These are phyloP conservation scores for Homalodisca vitripennis DNA, from an alignment of 1,140 invertebrate species.

Conservation along the genomic window DNA sequence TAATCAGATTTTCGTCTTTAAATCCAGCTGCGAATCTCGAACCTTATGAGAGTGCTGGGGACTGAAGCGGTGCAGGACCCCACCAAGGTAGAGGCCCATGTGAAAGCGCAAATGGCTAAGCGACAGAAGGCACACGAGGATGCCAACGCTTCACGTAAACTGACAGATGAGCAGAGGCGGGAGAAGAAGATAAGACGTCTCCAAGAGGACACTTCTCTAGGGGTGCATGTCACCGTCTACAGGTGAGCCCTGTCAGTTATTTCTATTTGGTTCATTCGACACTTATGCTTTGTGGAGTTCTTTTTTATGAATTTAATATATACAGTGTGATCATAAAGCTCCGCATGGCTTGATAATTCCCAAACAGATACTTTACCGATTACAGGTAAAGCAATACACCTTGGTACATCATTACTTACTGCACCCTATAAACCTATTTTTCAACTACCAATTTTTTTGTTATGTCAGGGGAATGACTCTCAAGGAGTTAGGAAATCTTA, in stretches of 20 bases:
- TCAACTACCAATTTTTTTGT: no score
- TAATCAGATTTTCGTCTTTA: conserved; percentile 31
- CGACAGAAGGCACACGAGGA: conserved; percentile 94
- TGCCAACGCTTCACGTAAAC: conserved; percentile 89
- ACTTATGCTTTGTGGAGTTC: background rate
- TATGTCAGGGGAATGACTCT: no score
- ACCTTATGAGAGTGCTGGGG: conserved; percentile 97
- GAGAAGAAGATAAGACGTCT: conserved; percentile 94
- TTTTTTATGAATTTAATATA: background rate
- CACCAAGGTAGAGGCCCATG: conserved; percentile 98
- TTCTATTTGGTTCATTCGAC: no score
- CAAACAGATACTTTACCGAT: no score
- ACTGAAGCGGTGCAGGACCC: conserved; percentile 98
- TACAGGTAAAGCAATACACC: no score
- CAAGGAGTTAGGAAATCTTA: no score
- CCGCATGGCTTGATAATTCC: no score
- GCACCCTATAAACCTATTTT: no score
- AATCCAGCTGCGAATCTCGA: conserved; percentile 84
- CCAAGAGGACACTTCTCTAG: conserved; percentile 84
- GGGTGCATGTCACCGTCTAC: conserved; percentile 92
- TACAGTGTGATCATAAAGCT: background rate
- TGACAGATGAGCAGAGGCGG: conserved; percentile 90
- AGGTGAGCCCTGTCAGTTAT: conserved; percentile 60
- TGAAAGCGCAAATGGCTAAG: conserved; percentile 97
- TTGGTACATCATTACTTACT: no score